Conservation (phyloP, 2,113 vertebrate species). For the Mormoops blainvillei region DNA sequence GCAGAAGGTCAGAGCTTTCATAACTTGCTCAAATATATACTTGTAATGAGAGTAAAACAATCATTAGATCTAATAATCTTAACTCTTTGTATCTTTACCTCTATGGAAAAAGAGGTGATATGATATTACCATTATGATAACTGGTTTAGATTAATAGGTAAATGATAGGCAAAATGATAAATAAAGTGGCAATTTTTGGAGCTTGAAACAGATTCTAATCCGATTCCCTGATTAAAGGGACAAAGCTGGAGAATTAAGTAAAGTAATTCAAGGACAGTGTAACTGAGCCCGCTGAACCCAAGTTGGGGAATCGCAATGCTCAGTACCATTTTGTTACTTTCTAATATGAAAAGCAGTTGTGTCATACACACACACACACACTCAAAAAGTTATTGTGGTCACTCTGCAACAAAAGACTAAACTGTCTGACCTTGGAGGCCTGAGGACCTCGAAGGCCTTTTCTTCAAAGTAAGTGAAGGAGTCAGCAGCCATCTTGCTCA, state of each 20-base stretch:
- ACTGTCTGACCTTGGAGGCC: neutral
- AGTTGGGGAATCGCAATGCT: neutral
- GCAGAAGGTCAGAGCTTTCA: neutral
- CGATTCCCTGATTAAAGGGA: neutral
- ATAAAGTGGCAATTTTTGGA: neutral
- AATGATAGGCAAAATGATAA: neutral
- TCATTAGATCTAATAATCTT: neutral
- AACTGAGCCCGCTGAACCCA: neutral
- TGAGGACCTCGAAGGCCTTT: neutral
- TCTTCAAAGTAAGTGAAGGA: neutral
- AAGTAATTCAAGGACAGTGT: neutral
- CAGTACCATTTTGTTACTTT: neutral
- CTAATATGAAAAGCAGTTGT: neutral
- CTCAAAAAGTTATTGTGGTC: neutral
- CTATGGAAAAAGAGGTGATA: neutral
- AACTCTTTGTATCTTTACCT: neutral
- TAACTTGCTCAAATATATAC: neutral
- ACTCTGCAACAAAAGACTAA: neutral
- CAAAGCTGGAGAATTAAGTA: neutral
- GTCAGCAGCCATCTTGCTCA: neutral
- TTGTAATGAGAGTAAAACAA: neutral
- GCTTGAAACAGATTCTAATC: neutral
- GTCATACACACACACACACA: neutral
- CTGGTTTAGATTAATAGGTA: neutral
- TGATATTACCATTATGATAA: neutral